Evolutionary conservation across 23 tunicate species (phyloP), one percentile per base, ranked within the genome.

Genomic region (Pegea sp.): DNA sequence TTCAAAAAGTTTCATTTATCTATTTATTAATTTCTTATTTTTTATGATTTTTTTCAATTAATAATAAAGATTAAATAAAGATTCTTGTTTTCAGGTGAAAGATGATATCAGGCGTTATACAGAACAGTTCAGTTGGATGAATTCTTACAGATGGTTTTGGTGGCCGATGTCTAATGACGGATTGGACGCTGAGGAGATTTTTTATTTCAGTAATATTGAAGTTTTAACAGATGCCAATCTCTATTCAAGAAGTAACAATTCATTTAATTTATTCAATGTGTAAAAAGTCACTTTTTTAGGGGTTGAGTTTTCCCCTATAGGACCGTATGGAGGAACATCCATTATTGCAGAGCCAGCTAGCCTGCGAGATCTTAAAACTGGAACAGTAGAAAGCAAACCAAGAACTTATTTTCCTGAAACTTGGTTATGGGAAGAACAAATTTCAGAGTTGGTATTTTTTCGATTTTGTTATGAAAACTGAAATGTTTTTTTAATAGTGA

Each of bases 351-450:
- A 16, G 46, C 46, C 11, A 11, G 16, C 11, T 11, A 38, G 13
- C 46, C 16, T 16, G 16, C 46, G 16, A 38, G 16, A 8, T 8
- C 11, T 8, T 8, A 38, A 16, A 38, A 8, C 16, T 38, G 16
- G 16, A 38, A 11, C 46, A 38, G 11, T 16, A 38, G 46, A 38
- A 38, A 38, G 16, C 46, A 64, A 55, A 30, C 69, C 69, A 21
- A 28, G 71, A 66, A 59, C 58, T 3, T 30, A 33, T 48, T 68
- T 68, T 30, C 74, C 74, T 4, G 74, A 68, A 30, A 59, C 65
- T 22, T 68, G 74, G 74, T 32, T 68, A 26, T 68, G 74, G 74
- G 50, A 29, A 6, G 16, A 38, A 38, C 16, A 38, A 38, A 38
- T 8, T 38, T 38, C 16, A 16, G 11, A 38, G 46, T 16, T 8